phyloP scores from a whole-genome alignment of 2,888 invertebrate genomes.

The Agriotes lineatus region DNA sequence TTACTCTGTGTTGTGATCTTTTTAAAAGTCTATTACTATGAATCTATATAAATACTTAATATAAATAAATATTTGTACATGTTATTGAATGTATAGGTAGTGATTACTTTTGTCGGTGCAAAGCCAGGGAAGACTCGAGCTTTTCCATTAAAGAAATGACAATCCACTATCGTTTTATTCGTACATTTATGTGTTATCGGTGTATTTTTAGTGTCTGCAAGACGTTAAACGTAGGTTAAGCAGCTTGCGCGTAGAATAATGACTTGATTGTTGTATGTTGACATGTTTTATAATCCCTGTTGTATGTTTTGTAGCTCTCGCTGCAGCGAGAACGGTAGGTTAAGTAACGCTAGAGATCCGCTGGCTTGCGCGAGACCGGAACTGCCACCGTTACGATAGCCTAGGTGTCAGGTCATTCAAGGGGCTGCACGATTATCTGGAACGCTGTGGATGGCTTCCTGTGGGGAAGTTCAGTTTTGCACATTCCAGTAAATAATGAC shows the following conservation, averaged over 20 bases:
- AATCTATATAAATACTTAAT: slow-evolving; percentile 65
- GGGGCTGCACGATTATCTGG: slow-evolving; percentile 38
- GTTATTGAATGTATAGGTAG: slow-evolving; percentile 63
- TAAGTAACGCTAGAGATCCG: slow-evolving; percentile 52
- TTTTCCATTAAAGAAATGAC: slow-evolving; percentile 62
- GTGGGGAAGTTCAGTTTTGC: slow-evolving; percentile 11
- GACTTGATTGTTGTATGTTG: slow-evolving; percentile 54
- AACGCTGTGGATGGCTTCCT: slow-evolving; percentile 37
- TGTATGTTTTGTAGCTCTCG: slow-evolving; percentile 59
- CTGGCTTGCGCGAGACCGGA: slow-evolving; percentile 57
- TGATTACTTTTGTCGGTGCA: slow-evolving; percentile 46
- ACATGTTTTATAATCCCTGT: slow-evolving; percentile 54
- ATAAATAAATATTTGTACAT: slow-evolving; percentile 66
- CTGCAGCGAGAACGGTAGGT: slow-evolving; percentile 45
- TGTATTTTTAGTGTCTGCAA: slow-evolving; percentile 62
- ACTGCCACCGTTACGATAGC: slow-evolving; percentile 60
- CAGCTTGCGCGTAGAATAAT: slow-evolving; percentile 55
- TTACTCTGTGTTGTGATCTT: slow-evolving; percentile 69
- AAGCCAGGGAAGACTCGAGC: slow-evolving; percentile 52
- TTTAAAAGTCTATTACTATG: slow-evolving; percentile 68
- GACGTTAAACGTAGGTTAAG: slow-evolving; percentile 61
- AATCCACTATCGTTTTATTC: slow-evolving; percentile 63
- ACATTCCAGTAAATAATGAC: slow-evolving; percentile 39
- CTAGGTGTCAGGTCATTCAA: slow-evolving; percentile 59
- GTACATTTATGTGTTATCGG: slow-evolving; percentile 59